Percentiles rank a stretch among this genome's conserved stretches.
These are phyloP conservation scores for Poeciliopsis prolifica DNA, from an alignment of 2,113 vertebrate species.

Conservation along the genomic window DNA sequence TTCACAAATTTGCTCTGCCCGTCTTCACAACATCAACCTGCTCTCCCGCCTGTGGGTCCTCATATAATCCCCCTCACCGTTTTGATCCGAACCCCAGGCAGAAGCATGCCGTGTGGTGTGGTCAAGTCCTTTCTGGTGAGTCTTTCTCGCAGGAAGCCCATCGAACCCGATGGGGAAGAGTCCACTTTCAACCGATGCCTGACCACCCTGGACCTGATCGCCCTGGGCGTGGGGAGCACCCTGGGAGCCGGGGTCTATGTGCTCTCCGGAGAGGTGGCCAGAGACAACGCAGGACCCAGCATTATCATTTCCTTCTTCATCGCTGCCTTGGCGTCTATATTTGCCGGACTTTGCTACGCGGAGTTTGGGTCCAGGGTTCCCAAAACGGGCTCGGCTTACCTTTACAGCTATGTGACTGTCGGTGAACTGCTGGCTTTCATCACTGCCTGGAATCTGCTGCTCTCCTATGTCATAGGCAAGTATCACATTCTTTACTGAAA, in stretches of 20 bases:
- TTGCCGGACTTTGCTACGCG: conserved; percentile 86
- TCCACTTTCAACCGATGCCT: conserved; percentile 84
- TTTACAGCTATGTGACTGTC: conserved; percentile 88
- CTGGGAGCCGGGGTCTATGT: conserved; percentile 87
- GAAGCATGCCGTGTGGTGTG: conserved; percentile 45
- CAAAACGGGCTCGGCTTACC: conserved; percentile 86
- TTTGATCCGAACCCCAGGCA: background rate
- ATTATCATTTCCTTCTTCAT: conserved; percentile 87
- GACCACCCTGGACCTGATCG: conserved; percentile 81
- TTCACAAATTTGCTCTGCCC: conserved; percentile 2
- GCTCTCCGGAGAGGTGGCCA: conserved; percentile 88
- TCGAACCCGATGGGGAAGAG: conserved; percentile 66
- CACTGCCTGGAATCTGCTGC: conserved; percentile 88
- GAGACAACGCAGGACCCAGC: conserved; percentile 82
- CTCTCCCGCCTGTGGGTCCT: conserved; percentile 18
- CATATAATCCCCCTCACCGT: background rate
- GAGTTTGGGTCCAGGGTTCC: conserved; percentile 86
- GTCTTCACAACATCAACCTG: conserved; percentile 9
- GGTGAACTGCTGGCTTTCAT: conserved; percentile 88
- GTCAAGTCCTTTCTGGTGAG: conserved; percentile 62
- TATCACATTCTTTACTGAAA: conserved; percentile 5
- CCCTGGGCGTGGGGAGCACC: conserved; percentile 87
- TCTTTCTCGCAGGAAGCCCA: conserved; percentile 79
- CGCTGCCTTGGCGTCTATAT: conserved; percentile 83
- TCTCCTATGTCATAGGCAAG: conserved; percentile 87